phyloP scores from a whole-genome alignment of 2,888 invertebrate genomes.

The Rotaria magnacalcarata region DNA sequence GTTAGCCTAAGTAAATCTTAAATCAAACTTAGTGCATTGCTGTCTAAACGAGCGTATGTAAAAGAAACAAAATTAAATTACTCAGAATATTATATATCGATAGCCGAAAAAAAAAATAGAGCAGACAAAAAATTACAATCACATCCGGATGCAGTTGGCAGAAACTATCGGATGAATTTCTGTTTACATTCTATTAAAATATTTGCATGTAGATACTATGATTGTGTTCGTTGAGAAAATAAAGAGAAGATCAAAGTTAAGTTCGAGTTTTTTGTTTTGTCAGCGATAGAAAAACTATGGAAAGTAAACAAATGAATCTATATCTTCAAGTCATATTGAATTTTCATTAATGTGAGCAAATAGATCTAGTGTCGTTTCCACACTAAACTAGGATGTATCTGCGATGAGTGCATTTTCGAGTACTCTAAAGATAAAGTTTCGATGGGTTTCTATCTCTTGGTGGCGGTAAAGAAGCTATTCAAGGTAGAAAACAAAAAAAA shows the following conservation, averaged over 20 bases:
- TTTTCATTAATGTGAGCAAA: too few species aligned
- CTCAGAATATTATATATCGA: neutral
- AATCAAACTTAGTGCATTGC: neutral
- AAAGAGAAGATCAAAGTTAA: neutral
- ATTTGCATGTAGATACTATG: neutral
- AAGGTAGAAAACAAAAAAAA: too few species aligned
- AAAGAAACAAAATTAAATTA: neutral
- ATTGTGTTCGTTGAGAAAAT: neutral
- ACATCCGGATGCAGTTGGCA: conserved; percentile 1
- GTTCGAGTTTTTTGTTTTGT: too few species aligned
- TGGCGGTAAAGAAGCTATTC: too few species aligned
- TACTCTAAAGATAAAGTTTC: too few species aligned
- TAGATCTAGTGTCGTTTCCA: too few species aligned
- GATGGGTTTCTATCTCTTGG: too few species aligned
- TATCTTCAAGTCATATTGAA: too few species aligned
- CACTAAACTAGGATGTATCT: too few species aligned
- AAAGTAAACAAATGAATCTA: too few species aligned
- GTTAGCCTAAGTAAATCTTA: neutral
- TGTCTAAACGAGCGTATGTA: neutral
- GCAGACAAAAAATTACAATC: neutral
- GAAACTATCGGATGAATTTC: neutral
- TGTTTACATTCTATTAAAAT: neutral
- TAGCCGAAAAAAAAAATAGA: neutral
- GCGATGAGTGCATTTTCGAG: too few species aligned
- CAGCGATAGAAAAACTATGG: too few species aligned